Evolutionary conservation across 2,888 invertebrate species (phyloP), one percentile per base, ranked within the genome.

Genomic region (Holacanthella duospinosa): DNA sequence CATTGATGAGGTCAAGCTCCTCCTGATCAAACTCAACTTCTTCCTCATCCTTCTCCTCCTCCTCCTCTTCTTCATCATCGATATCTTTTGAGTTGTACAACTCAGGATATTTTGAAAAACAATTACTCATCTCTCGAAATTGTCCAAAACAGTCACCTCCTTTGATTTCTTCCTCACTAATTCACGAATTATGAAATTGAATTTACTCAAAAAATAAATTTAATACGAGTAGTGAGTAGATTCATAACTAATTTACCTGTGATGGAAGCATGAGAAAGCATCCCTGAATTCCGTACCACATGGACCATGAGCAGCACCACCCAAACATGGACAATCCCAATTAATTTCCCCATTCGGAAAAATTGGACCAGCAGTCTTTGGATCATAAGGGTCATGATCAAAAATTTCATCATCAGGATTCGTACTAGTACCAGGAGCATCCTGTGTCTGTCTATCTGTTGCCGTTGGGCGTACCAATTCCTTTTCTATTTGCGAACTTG

Each of bases 251-350:
- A 60, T 48, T 54, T 55, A 82, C 83, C 90, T 91, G 74, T 91
- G 89, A 77, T 95, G 94, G 77, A 95, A 95, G 78, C 96, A 96
- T 29, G 90, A 87, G 78, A 96, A 94, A 1, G 95, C 93, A 71
- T 93, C 89, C 53, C 95, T 82, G 79, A 96, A 96, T 77, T 93
- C 88, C 19, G 87, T 82, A 1, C 93, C 95, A 77, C 96, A 96
- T 0, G 96, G 95, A 0, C 96, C 95, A 0, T 92, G 91, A 3
- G 94, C 92, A 90, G 95, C 94, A n/a, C 93, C 93, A 19, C 95
- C 95, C 43, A 96, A 82, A 77, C 96, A 96, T 0, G 95, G 95
- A 75, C 96, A 96, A 76, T 88, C 88, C 95, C 95, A 96, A 79
- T 96, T 96, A 70, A 96, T 93, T 66, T 88, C 85, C 3, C 95